Evolutionary conservation across 2,797 vertebrate species (phyloP), one percentile per base, ranked within the genome.

Genomic region (Eulemur mongoz): DNA sequence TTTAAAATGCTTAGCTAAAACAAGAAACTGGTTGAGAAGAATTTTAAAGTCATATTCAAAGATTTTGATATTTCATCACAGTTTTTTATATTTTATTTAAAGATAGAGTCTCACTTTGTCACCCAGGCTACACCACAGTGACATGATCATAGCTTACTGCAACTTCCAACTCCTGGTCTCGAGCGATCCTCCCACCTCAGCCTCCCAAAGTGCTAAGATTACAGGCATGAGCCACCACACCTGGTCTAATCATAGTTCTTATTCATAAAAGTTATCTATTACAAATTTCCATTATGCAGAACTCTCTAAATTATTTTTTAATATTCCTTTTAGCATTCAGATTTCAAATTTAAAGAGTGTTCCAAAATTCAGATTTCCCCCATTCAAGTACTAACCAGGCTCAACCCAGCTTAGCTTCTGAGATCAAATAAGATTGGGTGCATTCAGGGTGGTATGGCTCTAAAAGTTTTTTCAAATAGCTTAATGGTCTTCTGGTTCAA

Each of bases 311-410:
- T 79, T 57, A 76, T 78, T 32, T 48, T 92, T 75, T 11, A 85
- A 32, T 43, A 38, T 82, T 7, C 18, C 32, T 54, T 93, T 40
- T 43, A 67, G 43, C 22, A 86, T 45, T 93, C 65, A 67, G 79
- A 88, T 92, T 80, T 80, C 50, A 95, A 75, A 94, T 50, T 79
- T 61, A 93, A 96, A 85, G 7, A 85, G 3, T 27, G 14, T 45
- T 93, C 22, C 22, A 96, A 92, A 88, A 91, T 76, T 69, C 38
- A 73, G 8, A 79, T 78, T 50, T 89, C 35, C 76, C 22, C 54
- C 22, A 57, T 57, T 9, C 54, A 57, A 57, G 22, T 57, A 57
- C 54, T 57, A 57, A 57, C 54, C 22, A 57, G 54, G 54, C 9
- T 57, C 22, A 57, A 57, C 23, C 22, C 54, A 10, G 54, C 23